These are phyloP conservation scores for Nesometra sesokonis DNA, from an alignment of 35 echinoderm and acorn worm genomes.

Conservation along the genomic window DNA sequence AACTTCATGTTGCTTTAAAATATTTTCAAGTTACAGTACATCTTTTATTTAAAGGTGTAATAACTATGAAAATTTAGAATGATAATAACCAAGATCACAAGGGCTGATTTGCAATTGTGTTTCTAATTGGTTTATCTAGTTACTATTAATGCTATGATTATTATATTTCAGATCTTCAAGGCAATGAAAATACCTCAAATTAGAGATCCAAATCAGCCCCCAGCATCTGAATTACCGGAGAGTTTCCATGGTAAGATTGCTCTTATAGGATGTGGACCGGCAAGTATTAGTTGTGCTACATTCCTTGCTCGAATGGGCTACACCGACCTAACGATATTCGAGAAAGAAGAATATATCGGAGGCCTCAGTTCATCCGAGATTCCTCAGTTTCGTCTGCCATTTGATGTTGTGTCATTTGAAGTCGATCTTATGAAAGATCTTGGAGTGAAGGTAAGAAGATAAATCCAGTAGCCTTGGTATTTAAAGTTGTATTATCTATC, in stretches of 20 bases:
- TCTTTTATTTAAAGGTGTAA: too few relatives aligned
- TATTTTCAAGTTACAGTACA: too few relatives aligned
- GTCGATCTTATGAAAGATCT: constrained; percentile 94
- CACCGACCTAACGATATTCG: constrained; percentile 73
- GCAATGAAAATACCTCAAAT: constrained; percentile 86
- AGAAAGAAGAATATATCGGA: constrained; percentile 90
- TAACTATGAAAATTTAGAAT: too few relatives aligned
- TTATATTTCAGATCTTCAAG: constrained; percentile 54
- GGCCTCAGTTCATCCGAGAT: constrained; percentile 92
- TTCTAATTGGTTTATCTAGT: not conserved
- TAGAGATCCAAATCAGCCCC: constrained; percentile 50
- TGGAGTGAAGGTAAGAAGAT: constrained; percentile 68
- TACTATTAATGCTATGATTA: not conserved
- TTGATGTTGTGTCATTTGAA: constrained; percentile 85
- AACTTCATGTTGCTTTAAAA: too few relatives aligned
- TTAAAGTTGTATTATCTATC: too few relatives aligned
- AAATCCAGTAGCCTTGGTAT: too few relatives aligned
- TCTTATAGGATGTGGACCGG: constrained; percentile 88
- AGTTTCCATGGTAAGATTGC: constrained; percentile 60
- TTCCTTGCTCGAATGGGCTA: constrained; percentile 90
- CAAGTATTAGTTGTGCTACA: constrained; percentile 94
- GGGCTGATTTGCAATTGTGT: too few relatives aligned
- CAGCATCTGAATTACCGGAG: constrained; percentile 50
- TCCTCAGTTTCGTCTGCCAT: constrained; percentile 84
- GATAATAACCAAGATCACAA: too few relatives aligned